Percentiles rank a stretch among this genome's conserved stretches.
Evolutionary conservation across 2,113 vertebrate genomes (phyloP).

Genomic region (Zeus faber): DNA sequence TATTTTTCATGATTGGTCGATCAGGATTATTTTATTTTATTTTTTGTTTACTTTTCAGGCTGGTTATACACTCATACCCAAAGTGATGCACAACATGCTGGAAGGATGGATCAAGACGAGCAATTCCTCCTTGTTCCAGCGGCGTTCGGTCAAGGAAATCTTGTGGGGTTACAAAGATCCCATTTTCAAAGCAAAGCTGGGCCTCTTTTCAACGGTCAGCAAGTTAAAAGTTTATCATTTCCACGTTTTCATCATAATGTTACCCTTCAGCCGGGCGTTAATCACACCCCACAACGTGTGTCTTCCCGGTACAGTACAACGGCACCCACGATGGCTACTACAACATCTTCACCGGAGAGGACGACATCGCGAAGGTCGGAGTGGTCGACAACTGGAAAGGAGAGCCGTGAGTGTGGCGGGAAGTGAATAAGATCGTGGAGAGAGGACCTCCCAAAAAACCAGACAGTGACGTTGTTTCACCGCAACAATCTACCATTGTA

Average conservation of each 20-base stretch:
- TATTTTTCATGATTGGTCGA: no score
- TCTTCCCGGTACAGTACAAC: conserved; percentile 85
- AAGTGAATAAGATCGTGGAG: conserved; percentile 10
- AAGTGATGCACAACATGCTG: background rate
- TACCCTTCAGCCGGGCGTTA: no score
- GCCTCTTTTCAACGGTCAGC: background rate
- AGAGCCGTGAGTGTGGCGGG: conserved; percentile 72
- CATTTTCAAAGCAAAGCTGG: background rate
- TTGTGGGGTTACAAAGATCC: background rate
- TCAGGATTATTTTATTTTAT: background rate
- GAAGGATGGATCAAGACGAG: background rate
- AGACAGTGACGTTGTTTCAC: background rate
- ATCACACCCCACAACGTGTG: no score
- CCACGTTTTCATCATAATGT: background rate
- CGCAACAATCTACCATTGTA: no score
- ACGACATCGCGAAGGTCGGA: conserved; percentile 79
- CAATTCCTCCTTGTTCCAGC: background rate
- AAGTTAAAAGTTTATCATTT: background rate
- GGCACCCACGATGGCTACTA: conserved; percentile 82
- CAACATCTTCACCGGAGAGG: conserved; percentile 80
- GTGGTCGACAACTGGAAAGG: conserved; percentile 80
- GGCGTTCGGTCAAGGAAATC: background rate
- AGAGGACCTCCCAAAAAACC: no score
- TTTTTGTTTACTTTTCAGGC: background rate
- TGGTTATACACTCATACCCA: background rate